phyloP scores from a whole-genome alignment of 2,888 invertebrate genomes.

The Gastracanthus pulcherrimus region DNA sequence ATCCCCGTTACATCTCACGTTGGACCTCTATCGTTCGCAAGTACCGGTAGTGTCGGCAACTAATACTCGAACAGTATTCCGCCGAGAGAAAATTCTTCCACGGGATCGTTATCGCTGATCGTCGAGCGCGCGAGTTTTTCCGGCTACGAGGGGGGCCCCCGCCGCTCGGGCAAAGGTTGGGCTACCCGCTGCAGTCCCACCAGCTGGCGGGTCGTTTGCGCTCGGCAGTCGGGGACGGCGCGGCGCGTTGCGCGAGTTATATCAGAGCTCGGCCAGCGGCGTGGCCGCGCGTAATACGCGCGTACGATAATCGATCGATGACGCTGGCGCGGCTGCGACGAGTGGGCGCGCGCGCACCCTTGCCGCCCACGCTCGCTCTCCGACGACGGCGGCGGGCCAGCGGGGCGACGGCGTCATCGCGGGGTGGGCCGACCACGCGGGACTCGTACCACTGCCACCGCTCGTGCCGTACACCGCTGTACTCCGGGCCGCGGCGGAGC shows the following conservation, averaged over 20 bases:
- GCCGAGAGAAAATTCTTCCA: no score
- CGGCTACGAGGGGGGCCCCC: not conserved
- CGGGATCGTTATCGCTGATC: no score
- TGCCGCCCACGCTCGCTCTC: not conserved
- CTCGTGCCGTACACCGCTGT: no score
- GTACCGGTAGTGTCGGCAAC: no score
- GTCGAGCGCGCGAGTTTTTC: no score
- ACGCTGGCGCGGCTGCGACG: not conserved
- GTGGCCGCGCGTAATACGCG: not conserved
- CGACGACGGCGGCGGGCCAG: not conserved
- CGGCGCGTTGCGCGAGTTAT: not conserved
- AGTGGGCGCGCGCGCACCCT: not conserved
- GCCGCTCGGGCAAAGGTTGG: not conserved
- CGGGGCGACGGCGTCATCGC: not conserved
- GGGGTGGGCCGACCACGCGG: not conserved
- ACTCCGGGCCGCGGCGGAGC: not conserved
- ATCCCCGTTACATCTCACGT: no score
- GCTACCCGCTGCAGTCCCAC: not conserved
- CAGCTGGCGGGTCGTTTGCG: not conserved
- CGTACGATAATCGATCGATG: conserved; percentile 28
- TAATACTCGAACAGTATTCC: no score
- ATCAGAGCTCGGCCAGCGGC: not conserved
- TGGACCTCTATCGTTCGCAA: no score
- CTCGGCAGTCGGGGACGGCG: not conserved
- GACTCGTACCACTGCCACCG: not conserved